Percentiles rank a stretch among this genome's conserved stretches.
phyloP scores from a whole-genome alignment of 2,888 invertebrate genomes.

The Anthrax anthrax region DNA sequence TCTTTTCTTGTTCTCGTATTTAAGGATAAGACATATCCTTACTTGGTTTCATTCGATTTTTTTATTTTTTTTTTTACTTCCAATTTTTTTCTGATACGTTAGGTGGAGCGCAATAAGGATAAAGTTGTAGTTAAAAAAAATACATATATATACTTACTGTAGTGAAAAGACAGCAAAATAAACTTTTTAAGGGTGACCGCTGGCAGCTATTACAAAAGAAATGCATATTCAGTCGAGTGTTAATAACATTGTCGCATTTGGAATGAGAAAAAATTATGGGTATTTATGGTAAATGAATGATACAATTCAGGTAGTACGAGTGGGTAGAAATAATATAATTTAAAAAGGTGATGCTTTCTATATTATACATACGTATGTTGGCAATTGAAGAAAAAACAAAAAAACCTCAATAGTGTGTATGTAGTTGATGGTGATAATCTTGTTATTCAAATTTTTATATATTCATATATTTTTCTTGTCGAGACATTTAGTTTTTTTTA shows the following conservation, averaged over 20 bases:
- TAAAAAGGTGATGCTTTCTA: too few relatives aligned
- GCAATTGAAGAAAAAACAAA: too few relatives aligned
- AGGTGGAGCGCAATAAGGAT: neutral
- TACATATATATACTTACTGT: too few relatives aligned
- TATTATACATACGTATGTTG: too few relatives aligned
- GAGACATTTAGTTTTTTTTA: neutral
- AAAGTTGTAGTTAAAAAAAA: too few relatives aligned
- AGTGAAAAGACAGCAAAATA: neutral
- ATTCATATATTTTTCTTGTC: constrained; percentile 6
- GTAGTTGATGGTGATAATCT: constrained; percentile 24
- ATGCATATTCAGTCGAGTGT: constrained; percentile 35
- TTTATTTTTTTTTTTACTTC: neutral
- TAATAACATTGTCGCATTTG: constrained; percentile 30
- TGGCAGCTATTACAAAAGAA: constrained; percentile 19
- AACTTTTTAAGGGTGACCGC: neutral
- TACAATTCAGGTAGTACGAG: neutral
- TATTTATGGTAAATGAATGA: neutral
- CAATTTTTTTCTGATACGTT: neutral
- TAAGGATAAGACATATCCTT: neutral
- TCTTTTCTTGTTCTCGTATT: neutral
- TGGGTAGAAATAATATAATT: too few relatives aligned
- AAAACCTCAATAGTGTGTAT: too few relatives aligned
- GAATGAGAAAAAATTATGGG: neutral
- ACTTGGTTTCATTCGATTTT: too few relatives aligned
- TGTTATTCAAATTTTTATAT: constrained; percentile 25